Conservation (phyloP, 2,888 invertebrate genomes). For the Lithophane socia region DNA sequence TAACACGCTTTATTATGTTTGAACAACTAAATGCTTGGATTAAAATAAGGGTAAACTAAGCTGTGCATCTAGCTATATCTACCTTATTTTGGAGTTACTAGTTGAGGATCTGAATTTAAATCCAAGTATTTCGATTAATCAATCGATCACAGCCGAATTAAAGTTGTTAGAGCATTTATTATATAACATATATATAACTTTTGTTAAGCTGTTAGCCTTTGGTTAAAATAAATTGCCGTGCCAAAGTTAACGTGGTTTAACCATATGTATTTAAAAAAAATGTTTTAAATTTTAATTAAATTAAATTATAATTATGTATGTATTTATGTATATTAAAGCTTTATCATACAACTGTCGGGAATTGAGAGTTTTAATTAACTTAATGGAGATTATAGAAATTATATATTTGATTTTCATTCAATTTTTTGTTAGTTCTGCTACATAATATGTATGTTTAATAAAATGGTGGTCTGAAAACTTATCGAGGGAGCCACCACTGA, state of each 20-base stretch:
- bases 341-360: constrained; percentile 55
- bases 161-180: constrained; percentile 51
- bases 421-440: constrained; percentile 41
- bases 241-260: constrained; percentile 77
- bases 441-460: not conserved
- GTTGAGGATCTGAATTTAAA: constrained; percentile 23
- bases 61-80: not conserved
- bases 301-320: constrained; percentile 45
- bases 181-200: constrained; percentile 47
- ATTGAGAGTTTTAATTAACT: constrained; percentile 55
- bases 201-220: constrained; percentile 63
- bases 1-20: constrained; percentile 57
- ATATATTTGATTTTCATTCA: constrained; percentile 29
- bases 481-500: constrained; percentile 28
- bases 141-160: constrained; percentile 63
- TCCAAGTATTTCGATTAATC: constrained; percentile 47
- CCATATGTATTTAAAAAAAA: constrained; percentile 68
- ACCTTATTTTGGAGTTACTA: not conserved
- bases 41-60: not conserved
- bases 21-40: constrained; percentile 43
- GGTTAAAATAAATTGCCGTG: constrained; percentile 76
- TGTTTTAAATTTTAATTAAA: constrained; percentile 60
- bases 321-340: constrained; percentile 61
- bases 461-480: constrained; percentile 26
- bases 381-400: constrained; percentile 49